Conservation (phyloP, 1,140 invertebrate genomes). For the Goniozus legneri region DNA sequence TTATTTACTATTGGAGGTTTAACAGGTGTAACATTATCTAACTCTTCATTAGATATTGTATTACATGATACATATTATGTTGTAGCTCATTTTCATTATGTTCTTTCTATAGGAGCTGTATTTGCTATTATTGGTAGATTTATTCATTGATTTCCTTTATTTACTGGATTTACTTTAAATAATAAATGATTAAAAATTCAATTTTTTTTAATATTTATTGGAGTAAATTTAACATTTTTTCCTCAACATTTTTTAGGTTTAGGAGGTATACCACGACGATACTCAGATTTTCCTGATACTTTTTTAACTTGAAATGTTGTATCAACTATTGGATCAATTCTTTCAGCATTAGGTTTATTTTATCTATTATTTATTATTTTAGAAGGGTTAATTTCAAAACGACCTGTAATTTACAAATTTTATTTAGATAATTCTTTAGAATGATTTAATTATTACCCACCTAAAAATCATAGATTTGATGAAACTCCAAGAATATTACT, state of each 20-base stretch:
- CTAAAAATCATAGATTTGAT: constrained; percentile 32
- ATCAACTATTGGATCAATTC: constrained; percentile 61
- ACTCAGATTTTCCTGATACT: constrained; percentile 68
- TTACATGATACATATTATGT: constrained; percentile 4
- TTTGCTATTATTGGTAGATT: background rate
- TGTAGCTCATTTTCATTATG: constrained; percentile 1
- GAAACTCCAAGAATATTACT: no score
- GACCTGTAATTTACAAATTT: constrained; percentile 47
- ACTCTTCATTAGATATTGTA: background rate
- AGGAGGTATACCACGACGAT: constrained; percentile 69
- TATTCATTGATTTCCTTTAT: background rate
- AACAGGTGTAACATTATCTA: background rate
- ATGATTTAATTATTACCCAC: constrained; percentile 57
- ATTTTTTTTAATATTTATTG: background rate
- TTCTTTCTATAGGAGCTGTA: constrained; percentile 1
- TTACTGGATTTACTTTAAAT: background rate
- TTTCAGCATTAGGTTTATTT: constrained; percentile 56
- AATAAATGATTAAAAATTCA: background rate
- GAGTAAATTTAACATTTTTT: background rate
- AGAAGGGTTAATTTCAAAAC: constrained; percentile 45
- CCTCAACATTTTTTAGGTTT: constrained; percentile 64
- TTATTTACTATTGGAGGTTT: constrained; percentile 53
- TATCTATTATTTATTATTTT: constrained; percentile 58
- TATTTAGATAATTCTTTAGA: constrained; percentile 59
- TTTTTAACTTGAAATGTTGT: constrained; percentile 64